Conservation (phyloP, 1,140 invertebrate genomes). For the Pseudomyrmex sp. region DNA sequence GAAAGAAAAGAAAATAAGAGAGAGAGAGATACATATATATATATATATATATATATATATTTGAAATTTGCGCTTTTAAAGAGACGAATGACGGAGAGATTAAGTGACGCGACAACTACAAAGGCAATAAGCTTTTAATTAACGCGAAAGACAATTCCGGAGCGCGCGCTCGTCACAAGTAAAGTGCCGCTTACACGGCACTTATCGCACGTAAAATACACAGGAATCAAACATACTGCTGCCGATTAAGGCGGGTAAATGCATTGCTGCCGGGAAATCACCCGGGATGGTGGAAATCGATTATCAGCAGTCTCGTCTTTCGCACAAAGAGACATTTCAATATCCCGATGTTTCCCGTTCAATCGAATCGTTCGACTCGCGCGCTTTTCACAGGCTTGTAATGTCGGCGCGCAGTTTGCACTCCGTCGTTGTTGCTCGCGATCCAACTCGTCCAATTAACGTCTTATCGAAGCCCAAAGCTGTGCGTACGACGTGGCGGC, state of each 20-base stretch:
- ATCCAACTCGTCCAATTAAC: neutral
- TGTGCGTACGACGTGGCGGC: too few species aligned
- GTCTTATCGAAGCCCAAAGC: neutral
- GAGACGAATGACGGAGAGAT: too few species aligned
- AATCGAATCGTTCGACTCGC: constrained; percentile 13
- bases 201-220: constrained; percentile 25
- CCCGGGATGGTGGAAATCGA: constrained; percentile 3
- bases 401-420: constrained; percentile 9
- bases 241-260: constrained; percentile 20
- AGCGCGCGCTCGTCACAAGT: neutral
- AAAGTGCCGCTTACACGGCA: neutral
- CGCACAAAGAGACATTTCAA: constrained; percentile 35
- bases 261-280: constrained; percentile 2
- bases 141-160: neutral
- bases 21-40: too few species aligned
- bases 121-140: constrained; percentile 6
- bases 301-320: constrained; percentile 30
- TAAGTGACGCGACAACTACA: neutral
- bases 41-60: too few species aligned
- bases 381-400: neutral
- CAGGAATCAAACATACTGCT: constrained; percentile 8
- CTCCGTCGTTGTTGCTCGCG: neutral
- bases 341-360: constrained; percentile 37
- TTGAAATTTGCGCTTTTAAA: too few species aligned
- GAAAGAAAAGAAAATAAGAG: too few species aligned